Percentiles rank a stretch among this genome's conserved stretches.
Evolutionary conservation across 1,140 invertebrate species (phyloP).

Genomic region (Drosophila cardini): DNA sequence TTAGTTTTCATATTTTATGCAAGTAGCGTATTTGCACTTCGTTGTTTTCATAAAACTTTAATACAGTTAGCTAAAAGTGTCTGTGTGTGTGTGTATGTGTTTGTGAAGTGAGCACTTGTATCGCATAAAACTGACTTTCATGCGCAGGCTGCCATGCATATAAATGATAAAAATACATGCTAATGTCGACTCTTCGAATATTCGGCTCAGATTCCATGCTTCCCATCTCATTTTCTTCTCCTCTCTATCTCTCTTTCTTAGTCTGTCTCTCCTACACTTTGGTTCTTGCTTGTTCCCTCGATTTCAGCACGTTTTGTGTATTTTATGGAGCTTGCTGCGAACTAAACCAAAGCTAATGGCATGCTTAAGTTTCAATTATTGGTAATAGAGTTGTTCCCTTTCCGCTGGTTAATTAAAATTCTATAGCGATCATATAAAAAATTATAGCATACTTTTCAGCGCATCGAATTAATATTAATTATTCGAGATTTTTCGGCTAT

Average conservation of each 20-base stretch:
- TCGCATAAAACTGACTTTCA: slow-evolving; percentile 73
- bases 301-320: slow-evolving; percentile 20
- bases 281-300: neutral
- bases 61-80: neutral
- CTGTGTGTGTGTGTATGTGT: slow-evolving; percentile 5
- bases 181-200: slow-evolving; percentile 49
- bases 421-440: neutral
- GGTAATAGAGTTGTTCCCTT: slow-evolving; percentile 66
- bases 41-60: neutral
- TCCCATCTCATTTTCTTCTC: neutral
- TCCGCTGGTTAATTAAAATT: slow-evolving; percentile 18
- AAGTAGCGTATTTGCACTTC: slow-evolving; percentile 14
- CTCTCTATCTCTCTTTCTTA: slow-evolving; percentile 10
- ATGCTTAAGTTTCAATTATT: slow-evolving; percentile 82
- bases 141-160: slow-evolving; percentile 76
- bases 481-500: too few species aligned
- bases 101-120: slow-evolving; percentile 9
- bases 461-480: neutral
- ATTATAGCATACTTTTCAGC: slow-evolving; percentile 15
- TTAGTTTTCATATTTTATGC: neutral
- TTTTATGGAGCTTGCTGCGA: slow-evolving; percentile 55
- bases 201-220: slow-evolving; percentile 17
- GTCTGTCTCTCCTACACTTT: neutral
- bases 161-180: slow-evolving; percentile 81
- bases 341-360: slow-evolving; percentile 70